Conservation (phyloP, 2,113 vertebrate species). For the Lynx canadensis region DNA sequence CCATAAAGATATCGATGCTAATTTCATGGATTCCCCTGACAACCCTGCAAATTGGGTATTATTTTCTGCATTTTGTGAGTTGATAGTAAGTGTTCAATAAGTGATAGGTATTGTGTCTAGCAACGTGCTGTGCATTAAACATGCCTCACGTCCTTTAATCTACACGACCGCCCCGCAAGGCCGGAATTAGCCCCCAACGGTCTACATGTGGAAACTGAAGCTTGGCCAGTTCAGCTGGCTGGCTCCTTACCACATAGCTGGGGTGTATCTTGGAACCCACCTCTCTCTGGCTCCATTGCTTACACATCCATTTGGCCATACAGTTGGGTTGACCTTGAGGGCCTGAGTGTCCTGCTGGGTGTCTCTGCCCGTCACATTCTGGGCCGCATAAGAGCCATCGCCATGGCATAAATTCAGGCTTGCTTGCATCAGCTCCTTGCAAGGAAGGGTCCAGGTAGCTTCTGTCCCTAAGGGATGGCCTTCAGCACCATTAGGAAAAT, state of each 20-base stretch:
- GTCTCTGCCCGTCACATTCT: neutral
- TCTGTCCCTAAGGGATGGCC: neutral
- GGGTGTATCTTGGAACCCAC: neutral
- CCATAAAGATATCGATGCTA: neutral
- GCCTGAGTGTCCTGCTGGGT: neutral
- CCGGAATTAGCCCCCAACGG: neutral
- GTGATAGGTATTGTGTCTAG: neutral
- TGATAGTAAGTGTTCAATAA: neutral
- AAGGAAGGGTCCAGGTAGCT: neutral
- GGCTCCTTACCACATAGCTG: too few species aligned
- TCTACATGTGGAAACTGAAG: neutral
- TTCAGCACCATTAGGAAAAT: neutral
- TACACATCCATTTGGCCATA: neutral
- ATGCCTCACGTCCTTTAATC: neutral
- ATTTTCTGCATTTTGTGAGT: neutral
- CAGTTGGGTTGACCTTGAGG: neutral
- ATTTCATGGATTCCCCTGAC: neutral
- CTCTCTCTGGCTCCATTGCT: neutral
- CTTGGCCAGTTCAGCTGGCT: neutral
- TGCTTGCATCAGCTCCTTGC: neutral
- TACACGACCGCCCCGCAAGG: accelerated
- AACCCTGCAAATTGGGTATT: neutral
- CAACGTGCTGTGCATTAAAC: neutral
- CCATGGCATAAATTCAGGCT: neutral
- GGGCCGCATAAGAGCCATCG: neutral